A percentile compares a stretch with the other conserved stretches of the same genome.
Evolutionary conservation across 2,113 vertebrate genomes (phyloP).

Genomic region (Pteruthius melanotis): DNA sequence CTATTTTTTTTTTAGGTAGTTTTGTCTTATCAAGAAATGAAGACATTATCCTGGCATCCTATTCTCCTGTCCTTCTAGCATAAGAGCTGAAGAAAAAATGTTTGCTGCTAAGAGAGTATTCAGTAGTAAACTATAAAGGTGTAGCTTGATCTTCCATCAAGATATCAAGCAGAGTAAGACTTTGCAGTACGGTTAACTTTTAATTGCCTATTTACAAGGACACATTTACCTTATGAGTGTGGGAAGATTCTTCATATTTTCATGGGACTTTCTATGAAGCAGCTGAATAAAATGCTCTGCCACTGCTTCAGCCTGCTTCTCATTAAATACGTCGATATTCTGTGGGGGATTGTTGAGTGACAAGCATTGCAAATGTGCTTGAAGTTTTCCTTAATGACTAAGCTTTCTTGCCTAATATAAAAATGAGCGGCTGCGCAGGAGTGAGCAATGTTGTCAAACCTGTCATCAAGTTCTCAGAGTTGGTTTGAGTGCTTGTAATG

Average conservation of each 20-base stretch:
- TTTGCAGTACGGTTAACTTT: background rate
- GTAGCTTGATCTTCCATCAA: background rate
- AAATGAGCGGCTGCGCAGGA: constrained; percentile 33
- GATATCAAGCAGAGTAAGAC: background rate
- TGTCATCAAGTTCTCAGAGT: constrained; percentile 33
- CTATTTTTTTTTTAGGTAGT: background rate
- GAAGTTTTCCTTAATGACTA: constrained; percentile 48
- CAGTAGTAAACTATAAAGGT: background rate
- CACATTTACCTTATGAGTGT: background rate
- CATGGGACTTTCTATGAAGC: background rate
- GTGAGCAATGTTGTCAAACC: constrained; percentile 57
- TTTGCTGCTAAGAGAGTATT: background rate
- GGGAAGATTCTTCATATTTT: background rate
- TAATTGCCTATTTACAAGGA: background rate
- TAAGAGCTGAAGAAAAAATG: background rate
- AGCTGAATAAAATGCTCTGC: background rate
- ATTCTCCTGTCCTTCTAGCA: background rate
- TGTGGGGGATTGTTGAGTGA: constrained; percentile 34
- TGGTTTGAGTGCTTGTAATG: constrained; percentile 30
- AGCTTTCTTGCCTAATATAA: constrained; percentile 43
- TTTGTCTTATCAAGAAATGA: background rate
- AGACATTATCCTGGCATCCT: background rate
- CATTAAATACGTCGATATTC: background rate
- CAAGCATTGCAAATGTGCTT: constrained; percentile 30
- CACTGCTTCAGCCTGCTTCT: background rate